phyloP scores from a whole-genome alignment of 2,888 invertebrate species.

The Plebejus argus region DNA sequence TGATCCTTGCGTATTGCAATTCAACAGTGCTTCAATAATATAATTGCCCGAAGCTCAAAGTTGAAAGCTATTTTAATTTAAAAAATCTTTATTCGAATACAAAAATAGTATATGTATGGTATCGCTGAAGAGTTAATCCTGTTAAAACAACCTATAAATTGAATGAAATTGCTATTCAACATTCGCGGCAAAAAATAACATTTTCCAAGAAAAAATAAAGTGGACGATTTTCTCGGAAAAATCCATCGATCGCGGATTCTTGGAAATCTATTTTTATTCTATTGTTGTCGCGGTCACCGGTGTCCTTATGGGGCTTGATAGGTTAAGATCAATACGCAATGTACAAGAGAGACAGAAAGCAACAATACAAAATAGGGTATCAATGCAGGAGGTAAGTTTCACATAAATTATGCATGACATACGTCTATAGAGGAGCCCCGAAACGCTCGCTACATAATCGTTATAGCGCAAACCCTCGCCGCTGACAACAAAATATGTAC shows the following conservation, averaged over 20 bases:
- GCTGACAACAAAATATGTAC: constrained; percentile 4
- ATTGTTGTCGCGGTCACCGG: too few species aligned
- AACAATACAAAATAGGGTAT: constrained; percentile 12
- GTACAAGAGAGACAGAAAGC: background rate
- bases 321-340: background rate
- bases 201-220: background rate
- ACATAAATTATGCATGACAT: constrained; percentile 27
- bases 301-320: too few species aligned
- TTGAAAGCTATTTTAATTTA: background rate
- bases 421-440: constrained; percentile 18
- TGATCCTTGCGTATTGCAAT: background rate
- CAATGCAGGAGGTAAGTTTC: constrained; percentile 12
- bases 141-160: background rate
- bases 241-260: too few species aligned
- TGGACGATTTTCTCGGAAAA: background rate
- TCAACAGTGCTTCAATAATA: background rate
- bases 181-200: background rate
- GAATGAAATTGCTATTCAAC: background rate
- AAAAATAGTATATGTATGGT: background rate
- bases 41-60: background rate
- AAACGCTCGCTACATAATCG: constrained; percentile 23
- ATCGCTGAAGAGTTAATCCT: background rate
- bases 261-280: too few species aligned
- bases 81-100: background rate
- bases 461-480: constrained; percentile 2